Evolutionary conservation across 2,888 invertebrate genomes (phyloP), one percentile per base, ranked within the genome.

Genomic region (Punctoribates punctum): DNA sequence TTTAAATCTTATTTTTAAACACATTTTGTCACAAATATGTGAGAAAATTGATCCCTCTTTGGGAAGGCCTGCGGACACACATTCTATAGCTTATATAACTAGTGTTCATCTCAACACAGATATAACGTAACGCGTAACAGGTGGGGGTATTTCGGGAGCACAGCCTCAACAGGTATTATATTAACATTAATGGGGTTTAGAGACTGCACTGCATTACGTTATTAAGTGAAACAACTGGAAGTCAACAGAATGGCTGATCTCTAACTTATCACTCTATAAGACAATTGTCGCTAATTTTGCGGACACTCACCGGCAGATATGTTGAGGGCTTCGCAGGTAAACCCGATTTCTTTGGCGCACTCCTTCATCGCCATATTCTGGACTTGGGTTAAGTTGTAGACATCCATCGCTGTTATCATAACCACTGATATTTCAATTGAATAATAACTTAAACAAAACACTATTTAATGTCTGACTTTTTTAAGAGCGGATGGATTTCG

Each of bases 291-390:
- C 8, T 34, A 51, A 38, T n/a, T 11, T 23, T n/a, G 20, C 5
- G 23, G 42, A 74, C 17, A 76, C 77, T 77, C 76, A 80, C 80
- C 80, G 73, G 77, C 74, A 75, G 77, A 78, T 67, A 80, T 80
- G 54, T 76, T 76, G 3, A 80, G 73, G 6, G 75, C 67, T 9
- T 74, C 75, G n/a, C 79, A 79, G 20, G 79, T 78, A 17, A 75
- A 67, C 25, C 77, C 77, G 42, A 80, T 79, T 73, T 80, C 80
- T 67, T 79, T 76, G 11, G 48, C 27, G 25, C 77, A 77, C 23
- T 76, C 77, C 42, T 77, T 51, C 20, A 67, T 73, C 13, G 74
- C 77, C 25, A 75, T 60, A 46, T 42, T 89, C 86, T 60, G 48
- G 38, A 75, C 20, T 23, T 75, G 75, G 57, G 72, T 72, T 13